These are phyloP conservation scores for Pocillopora grandis DNA, from an alignment of 92 coral and sea anemone genomes.

Conservation along the genomic window DNA sequence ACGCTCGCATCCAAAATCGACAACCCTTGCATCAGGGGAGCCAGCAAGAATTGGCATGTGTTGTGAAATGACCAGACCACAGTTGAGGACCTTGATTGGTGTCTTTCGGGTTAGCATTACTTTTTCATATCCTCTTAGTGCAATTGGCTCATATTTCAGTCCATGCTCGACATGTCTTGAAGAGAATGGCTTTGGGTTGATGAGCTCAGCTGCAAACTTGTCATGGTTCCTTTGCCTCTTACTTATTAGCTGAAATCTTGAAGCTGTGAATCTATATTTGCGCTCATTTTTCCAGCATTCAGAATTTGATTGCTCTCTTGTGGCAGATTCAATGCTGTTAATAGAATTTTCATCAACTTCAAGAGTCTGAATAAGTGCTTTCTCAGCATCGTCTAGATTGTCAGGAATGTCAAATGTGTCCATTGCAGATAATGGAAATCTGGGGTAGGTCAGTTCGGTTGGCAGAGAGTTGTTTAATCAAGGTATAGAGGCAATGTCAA, in stretches of 20 bases:
- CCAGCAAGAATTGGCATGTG: conserved; percentile 44
- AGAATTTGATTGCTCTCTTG: conserved; percentile 48
- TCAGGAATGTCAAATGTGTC: conserved; percentile 33
- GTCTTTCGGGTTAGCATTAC: conserved; percentile 44
- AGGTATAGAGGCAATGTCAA: conserved; percentile 40
- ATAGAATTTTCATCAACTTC: conserved; percentile 20
- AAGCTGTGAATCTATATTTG: conserved; percentile 53
- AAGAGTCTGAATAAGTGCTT: neutral
- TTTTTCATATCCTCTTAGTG: conserved; percentile 52
- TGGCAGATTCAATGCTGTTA: conserved; percentile 34
- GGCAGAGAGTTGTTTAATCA: no score
- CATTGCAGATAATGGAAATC: conserved; percentile 24
- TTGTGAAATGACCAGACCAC: conserved; percentile 46
- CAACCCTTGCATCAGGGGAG: conserved; percentile 52
- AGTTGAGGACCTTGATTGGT: conserved; percentile 47
- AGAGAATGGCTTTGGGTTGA: conserved; percentile 53
- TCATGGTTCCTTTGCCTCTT: conserved; percentile 53
- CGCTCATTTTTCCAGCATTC: conserved; percentile 55
- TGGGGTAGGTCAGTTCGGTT: conserved; percentile 36
- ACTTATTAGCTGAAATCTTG: conserved; percentile 44
- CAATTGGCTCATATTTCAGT: conserved; percentile 57
- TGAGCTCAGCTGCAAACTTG: conserved; percentile 34
- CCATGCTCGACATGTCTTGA: conserved; percentile 62
- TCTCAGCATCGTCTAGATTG: neutral
- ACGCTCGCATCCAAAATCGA: conserved; percentile 24